These are phyloP conservation scores for Alectura lathami DNA, from an alignment of 2,113 vertebrate species.

Conservation along the genomic window DNA sequence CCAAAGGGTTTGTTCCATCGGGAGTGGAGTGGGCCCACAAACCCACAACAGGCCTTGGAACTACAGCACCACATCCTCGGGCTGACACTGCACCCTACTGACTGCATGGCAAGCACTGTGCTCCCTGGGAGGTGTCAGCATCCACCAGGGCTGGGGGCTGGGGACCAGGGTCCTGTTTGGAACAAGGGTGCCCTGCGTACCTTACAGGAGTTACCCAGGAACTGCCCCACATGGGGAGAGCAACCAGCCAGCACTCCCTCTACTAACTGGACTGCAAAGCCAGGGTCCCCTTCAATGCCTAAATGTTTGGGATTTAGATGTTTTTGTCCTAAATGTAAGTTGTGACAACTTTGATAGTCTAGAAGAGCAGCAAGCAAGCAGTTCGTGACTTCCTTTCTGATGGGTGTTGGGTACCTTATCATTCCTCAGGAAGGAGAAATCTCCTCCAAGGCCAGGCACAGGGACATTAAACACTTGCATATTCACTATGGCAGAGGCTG, in stretches of 20 bases:
- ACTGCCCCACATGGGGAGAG: rapidly evolving
- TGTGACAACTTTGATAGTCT: background rate
- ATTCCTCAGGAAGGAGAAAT: background rate
- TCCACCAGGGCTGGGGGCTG: rapidly evolving
- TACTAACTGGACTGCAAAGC: background rate
- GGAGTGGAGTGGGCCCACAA: background rate
- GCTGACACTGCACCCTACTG: background rate
- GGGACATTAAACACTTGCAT: background rate
- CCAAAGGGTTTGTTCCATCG: background rate
- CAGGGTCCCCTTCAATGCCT: background rate
- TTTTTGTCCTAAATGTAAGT: background rate
- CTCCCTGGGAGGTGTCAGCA: background rate
- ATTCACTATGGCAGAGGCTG: rapidly evolving
- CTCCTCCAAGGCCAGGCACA: rapidly evolving
- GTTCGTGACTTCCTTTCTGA: background rate
- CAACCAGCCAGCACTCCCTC: background rate
- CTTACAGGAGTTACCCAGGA: background rate
- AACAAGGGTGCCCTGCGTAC: background rate
- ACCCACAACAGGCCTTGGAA: background rate
- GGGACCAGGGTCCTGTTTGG: background rate
- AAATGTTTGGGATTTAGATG: background rate
- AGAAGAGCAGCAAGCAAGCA: background rate
- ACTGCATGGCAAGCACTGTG: background rate
- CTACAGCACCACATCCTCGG: background rate
- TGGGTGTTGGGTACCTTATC: background rate